Evolutionary conservation across 2,113 vertebrate genomes (phyloP), one percentile per base, ranked within the genome.

Genomic region (Odontophorus gujanensis): DNA sequence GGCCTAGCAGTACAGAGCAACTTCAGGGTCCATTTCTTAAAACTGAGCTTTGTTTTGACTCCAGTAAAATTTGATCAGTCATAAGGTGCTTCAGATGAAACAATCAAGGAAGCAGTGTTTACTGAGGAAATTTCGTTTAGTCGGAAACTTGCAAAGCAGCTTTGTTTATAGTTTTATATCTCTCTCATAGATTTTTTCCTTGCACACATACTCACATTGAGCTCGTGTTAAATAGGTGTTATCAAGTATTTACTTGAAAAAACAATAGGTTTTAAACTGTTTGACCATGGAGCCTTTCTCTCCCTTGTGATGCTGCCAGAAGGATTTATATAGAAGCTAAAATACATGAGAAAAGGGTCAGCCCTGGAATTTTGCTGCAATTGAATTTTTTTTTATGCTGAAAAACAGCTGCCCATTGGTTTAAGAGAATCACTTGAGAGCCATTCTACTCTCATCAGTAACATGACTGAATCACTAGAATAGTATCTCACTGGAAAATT

Each of bases 211-310:
- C 65, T 94, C 89, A 83, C 65, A 20, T 71, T 85, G 76, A 78
- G 48, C 48, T 92, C 84, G 85, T 83, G 69, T 73, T 94, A 95
- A 91, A 94, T 84, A 95, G 94, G 92, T 93, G 92, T 92, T 94
- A 96, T 96, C 95, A 96, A 90, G 69, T 92, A 94, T 91, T 96
- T 92, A 93, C 74, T 96, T 84, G 3, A 75, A 96, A 95, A 95
- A 69, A 32, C 80, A 96, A 96, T 95, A 87, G 67, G 51, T 94
- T 95, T 93, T 78, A 91, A 95, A 90, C 82, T 85, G 55, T 88
- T 95, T 81, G 81, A 92, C 85, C 82, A 43, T 65, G 67, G 87
- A 88, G 76, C 36, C 89, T 95, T 96, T 97, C 93, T 94, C 68
- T 97, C 82, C 34, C 24, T 30, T 90, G 76, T 87, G 43, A 79